Evolutionary conservation across 2,797 vertebrate species (phyloP), one percentile per base, ranked within the genome.

Genomic region (Hypotaenidia okinawae): DNA sequence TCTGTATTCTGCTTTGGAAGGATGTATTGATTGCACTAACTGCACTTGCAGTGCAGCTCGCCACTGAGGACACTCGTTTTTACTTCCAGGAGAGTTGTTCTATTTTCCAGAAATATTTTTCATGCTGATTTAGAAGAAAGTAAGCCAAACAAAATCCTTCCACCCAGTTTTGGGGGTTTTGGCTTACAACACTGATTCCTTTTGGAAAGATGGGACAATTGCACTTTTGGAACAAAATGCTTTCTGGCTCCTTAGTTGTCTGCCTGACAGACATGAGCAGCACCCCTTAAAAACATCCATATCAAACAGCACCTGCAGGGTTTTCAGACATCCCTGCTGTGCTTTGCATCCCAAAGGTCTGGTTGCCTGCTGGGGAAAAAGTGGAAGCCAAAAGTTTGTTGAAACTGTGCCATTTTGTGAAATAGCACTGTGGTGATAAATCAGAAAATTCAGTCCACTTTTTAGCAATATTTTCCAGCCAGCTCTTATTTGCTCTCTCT

Each of bases 381-480:
- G 27, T 30, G 24, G 37, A 55, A 84, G 23, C 33, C 33, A 64
- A 35, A 84, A 87, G 14, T 92, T 73, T 73, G 30, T 63, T 78
- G 67, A 94, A 90, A 75, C 78, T 4, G 18, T 67, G 63, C 22
- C 10, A 27, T 81, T 95, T 90, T 73, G 9, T 82, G 76, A 87
- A 93, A 87, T 33, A 73, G 14, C 41, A 14, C 30, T 41, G 24
- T 72, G 59, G 15, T 90, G 55, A 70, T 77, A 91, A 87, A 90
- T 92, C 52, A 63, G 74, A 64, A 76, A 84, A 79, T 69, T 66
- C 67, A 76, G 59, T 35, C 13, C 12, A 33, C 32, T 83, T 87
- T 94, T 88, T 39, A 59, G 86, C 74, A 88, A 17, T 90, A 43
- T 76, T 95, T 95, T 95, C 59, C 67, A 87, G 41, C 6, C 79